Base-by-base conservation (phyloP, 2,797 vertebrate genomes). In the Chelidonichthys spinosus region DNA sequence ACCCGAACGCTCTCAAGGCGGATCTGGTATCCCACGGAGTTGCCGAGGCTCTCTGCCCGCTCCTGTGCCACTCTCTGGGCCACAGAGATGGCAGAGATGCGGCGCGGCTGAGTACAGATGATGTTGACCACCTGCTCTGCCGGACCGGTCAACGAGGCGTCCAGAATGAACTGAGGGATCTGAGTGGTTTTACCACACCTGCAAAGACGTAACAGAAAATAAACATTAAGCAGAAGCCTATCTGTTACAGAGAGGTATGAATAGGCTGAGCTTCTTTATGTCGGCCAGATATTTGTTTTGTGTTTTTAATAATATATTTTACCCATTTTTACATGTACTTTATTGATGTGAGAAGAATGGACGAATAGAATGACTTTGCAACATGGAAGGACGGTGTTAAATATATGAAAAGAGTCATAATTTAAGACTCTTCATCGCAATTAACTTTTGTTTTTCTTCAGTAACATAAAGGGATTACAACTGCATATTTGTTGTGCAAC, bases 141-240 rank as follows among this genome's bases (percentile, higher is more conserved):
- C 2, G 93, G 89, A 7, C 96, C 96, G 4, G 68, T 79, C 70
- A 99, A 83, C 3, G 97, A 95, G 25, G 94, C 91, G 64, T 99
- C 98, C 92, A 99, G 92, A 83, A 99, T 97, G 88, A 99, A 99
- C 89, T 99, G 98, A 82, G 98, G 98, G 83, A 99, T 96, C 93
- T 99, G 98, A 53, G 98, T 99, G 39, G 98, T 99, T 86, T 99
- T 99, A 49, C 98, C 98, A 87, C 98, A 99, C 50, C 98, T 99
- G 69, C 7, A 72, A 14, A 58, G 13, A 42, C 13, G 40, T 3
- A 0, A 35, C 5, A 71, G 32, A 17, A 37, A 25, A 55, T 2
- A 32, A 11, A 55, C 2, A 49, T 49, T 13, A n/a, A 62, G 37
- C 6, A 50, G 11, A 66, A 44, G 42, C 4, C 18, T 33, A 64